phyloP scores from a whole-genome alignment of 2,888 invertebrate species.

The Acanthosepion esculentum region DNA sequence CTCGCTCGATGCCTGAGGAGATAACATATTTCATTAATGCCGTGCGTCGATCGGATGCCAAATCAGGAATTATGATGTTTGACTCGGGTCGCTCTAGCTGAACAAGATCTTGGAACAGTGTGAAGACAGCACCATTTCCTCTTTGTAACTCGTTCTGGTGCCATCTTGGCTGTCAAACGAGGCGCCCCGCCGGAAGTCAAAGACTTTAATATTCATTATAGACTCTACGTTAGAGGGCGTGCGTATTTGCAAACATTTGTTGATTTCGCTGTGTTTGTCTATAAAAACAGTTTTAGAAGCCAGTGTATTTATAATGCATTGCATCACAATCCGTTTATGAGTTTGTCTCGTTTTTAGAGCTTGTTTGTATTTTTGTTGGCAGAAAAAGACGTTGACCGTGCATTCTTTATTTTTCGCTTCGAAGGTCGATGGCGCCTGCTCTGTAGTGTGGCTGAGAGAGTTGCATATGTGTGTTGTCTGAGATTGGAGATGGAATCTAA shows the following conservation, averaged over 20 bases:
- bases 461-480: neutral
- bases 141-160: slow-evolving; percentile 33
- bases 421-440: neutral
- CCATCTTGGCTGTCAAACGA: slow-evolving; percentile 5
- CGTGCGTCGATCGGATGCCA: neutral
- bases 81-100: neutral
- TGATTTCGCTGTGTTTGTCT: too few relatives aligned
- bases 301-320: neutral
- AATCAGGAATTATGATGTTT: neutral
- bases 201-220: slow-evolving; percentile 2
- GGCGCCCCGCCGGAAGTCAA: slow-evolving; percentile 21
- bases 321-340: neutral
- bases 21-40: neutral
- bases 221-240: neutral
- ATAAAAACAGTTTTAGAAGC: neutral
- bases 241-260: neutral
- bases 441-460: neutral
- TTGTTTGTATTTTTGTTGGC: neutral
- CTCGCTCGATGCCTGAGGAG: neutral
- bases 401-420: neutral
- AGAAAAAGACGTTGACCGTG: neutral
- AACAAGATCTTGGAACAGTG: slow-evolving; percentile 15
- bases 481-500: neutral
- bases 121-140: neutral
- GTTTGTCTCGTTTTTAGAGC: neutral